Base-by-base conservation (phyloP, 2,888 invertebrate genomes). In the Aphelenchoides bicaudatus region DNA sequence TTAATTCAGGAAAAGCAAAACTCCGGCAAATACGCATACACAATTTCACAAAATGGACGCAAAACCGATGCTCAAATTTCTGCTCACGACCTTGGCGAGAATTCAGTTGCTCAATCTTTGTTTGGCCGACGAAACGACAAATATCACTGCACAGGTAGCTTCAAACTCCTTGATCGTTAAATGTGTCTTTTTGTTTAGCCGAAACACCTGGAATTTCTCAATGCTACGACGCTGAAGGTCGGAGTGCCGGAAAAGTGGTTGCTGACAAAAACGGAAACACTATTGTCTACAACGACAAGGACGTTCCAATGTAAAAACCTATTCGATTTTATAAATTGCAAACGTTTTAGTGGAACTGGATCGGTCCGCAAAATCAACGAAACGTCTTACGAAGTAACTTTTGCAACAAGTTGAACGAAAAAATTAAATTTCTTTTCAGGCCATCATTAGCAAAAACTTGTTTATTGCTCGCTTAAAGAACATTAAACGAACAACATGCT, bases 191-290 rank as follows among this genome's bases (percentile, higher is more conserved):
- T 13, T 16, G 16, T 34, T 34, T n/a, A 43, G 75, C 76, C 5
- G 74, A 75, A 43, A 77, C 74, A 2, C 76, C 76, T 10, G 76
- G 77, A 29, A 67, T 77, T n/a, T 78, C 77, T 6, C 77, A 77
- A 46, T 77, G 77, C 53, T 77, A 77, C 53, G 77, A 77, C 57
- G 77, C 71, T 8, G 70, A 77, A 49, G 77, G 77, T 37, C 62
- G 68, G 19, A 73, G 72, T 2, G 75, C 72, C 8, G 77, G 76
- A 56, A 77, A 77, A 53, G 75, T 76, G 0, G 77, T 76, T 3
- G 77, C 77, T 3, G 77, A 76, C 59, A 78, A 76, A 58, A 75
- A 68, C 52, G 77, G 77, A 47, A 78, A 76, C 59, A 78, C 77
- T 0, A 71, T 76, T 4, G 73, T 76, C 52, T 76, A 78, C 66